These are phyloP conservation scores for Distichodus sexfasciatus DNA, from an alignment of 2,797 vertebrate species.

Conservation along the genomic window DNA sequence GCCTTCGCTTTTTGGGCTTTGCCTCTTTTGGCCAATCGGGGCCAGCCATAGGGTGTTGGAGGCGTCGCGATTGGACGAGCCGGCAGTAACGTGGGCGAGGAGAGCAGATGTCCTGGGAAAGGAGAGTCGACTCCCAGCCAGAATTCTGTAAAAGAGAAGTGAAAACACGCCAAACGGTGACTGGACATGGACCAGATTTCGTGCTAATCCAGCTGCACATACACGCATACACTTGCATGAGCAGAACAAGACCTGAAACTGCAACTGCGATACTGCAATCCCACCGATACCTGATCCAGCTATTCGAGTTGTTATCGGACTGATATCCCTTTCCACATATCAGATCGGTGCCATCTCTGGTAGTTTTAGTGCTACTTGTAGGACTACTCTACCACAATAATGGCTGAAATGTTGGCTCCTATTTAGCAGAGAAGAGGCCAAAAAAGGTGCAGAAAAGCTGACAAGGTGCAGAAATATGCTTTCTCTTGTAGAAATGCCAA, in stretches of 20 bases:
- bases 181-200: conserved; percentile 75
- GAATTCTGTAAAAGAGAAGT: conserved; percentile 70
- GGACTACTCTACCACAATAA: too few species aligned
- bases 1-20: conserved; percentile 75
- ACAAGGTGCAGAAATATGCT: not conserved
- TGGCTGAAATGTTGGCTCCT: too few species aligned
- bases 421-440: too few species aligned
- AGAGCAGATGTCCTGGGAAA: conserved; percentile 86
- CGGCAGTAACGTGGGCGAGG: conserved; percentile 71
- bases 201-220: conserved; percentile 65
- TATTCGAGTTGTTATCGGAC: too few species aligned
- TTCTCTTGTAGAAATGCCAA: conserved; percentile 33
- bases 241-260: conserved; percentile 45
- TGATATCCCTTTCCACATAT: not conserved
- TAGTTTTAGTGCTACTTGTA: too few species aligned
- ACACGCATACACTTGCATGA: conserved; percentile 56
- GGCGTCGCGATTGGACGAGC: conserved; percentile 63
- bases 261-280: conserved; percentile 28
- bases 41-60: conserved; percentile 51
- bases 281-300: too few species aligned
- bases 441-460: conserved; percentile 1
- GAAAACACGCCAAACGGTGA: conserved; percentile 76
- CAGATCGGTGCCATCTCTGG: too few species aligned
- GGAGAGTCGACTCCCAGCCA: conserved; percentile 75
- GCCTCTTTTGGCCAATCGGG: conserved; percentile 68